Conservation (phyloP, 2,888 invertebrate genomes). For the Agonopterix arenella region DNA sequence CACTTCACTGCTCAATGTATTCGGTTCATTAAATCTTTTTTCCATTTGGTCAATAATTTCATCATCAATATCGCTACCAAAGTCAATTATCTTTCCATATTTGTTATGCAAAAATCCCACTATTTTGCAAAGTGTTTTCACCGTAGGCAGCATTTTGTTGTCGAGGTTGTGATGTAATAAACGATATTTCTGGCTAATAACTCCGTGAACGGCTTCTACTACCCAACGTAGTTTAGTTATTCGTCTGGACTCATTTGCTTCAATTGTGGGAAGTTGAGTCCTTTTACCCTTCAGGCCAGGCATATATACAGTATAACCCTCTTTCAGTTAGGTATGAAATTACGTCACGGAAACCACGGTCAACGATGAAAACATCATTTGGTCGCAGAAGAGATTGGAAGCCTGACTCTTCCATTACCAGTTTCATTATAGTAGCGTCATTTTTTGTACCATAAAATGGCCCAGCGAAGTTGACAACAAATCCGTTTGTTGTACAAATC, state of each 20-base stretch:
- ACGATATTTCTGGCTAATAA: too few species aligned
- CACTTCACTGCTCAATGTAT: background rate
- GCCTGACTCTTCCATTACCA: background rate
- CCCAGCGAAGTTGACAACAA: too few species aligned
- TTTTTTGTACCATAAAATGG: too few species aligned
- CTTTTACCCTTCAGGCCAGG: too few species aligned
- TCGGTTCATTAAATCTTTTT: background rate
- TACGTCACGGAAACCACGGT: background rate
- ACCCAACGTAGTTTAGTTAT: slow-evolving; percentile 7
- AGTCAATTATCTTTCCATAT: background rate
- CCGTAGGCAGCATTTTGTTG: background rate
- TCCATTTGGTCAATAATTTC: background rate
- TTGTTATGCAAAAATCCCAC: slow-evolving; percentile 2
- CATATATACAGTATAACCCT: too few species aligned
- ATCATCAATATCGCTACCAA: background rate
- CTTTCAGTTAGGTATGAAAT: background rate
- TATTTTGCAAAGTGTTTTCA: background rate
- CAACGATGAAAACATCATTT: background rate
- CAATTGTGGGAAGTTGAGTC: slow-evolving; percentile 1
- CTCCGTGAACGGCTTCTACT: slow-evolving; percentile 6
- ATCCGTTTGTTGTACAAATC: too few species aligned
- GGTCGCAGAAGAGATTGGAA: background rate
- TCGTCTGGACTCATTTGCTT: slow-evolving; percentile 3
- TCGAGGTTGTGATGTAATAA: background rate
- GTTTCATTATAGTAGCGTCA: too few species aligned